Base-by-base conservation (phyloP, 2,797 vertebrate species). In the Coluber constrictor region DNA sequence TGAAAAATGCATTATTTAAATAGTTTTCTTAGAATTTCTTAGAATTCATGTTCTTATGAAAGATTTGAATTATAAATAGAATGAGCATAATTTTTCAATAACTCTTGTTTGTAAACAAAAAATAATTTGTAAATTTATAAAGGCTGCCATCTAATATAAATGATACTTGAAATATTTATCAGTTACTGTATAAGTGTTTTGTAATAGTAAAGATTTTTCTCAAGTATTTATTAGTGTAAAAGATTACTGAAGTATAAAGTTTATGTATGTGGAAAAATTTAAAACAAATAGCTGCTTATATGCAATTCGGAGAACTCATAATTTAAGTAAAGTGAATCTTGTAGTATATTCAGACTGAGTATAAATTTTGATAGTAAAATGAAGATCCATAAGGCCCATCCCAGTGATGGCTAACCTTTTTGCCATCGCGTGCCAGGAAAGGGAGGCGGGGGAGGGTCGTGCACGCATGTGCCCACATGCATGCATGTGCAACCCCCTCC, bases 71-170 rank as follows among this genome's bases (percentile, higher is more conserved):
- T 83, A 74, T 47, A 59, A 92, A 92, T 88, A 74, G 23, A 88
- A 74, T 23, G n/a, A 90, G 56, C 74, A 90, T 55, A 32, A 32
- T 87, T 86, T 59, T 92, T 90, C 90, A 55, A 37, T 90, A 90
- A 43, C 74, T 55, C 54, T 63, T 60, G 55, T 89, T 63, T 29
- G 57, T 92, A 90, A 90, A 63, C 70, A 32, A 61, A 55, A 55
- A 29, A 37, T 9, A n/a, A 61, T 90, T 55, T 11, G 37, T 86
- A 90, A 63, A 63, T 23, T 15, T 74, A 60, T 74, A 90, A 86
- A 56, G 74, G 86, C 32, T 86, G 89, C n/a, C 66, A 1, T 90
- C 79, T 90, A 89, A 86, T 37, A 60, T 32, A 56, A 56, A 29
- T 51, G 57, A 43, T 86, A n/a, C 12, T 86, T 87, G 23, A 87